Evolutionary conservation across 2,797 vertebrate species (phyloP).

Genomic region (Taeniopygia guttata): DNA sequence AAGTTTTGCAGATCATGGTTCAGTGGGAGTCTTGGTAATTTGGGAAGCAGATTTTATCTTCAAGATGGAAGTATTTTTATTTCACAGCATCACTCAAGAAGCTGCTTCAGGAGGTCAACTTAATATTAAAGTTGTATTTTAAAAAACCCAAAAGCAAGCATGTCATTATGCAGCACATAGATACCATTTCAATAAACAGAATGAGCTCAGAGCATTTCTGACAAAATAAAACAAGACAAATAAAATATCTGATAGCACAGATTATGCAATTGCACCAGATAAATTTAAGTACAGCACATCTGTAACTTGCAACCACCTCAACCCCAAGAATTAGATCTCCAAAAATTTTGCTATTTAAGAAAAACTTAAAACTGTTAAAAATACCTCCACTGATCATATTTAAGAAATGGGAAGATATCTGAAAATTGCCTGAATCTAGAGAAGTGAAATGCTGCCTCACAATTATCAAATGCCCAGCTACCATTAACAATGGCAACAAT

Average conservation of each 20-base stretch:
- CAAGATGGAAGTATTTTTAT: neutral
- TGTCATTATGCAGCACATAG: neutral
- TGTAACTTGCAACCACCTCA: neutral
- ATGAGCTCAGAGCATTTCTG: neutral
- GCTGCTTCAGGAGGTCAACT: neutral
- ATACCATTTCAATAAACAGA: neutral
- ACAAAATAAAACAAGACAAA: neutral
- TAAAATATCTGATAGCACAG: neutral
- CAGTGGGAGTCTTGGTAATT: neutral
- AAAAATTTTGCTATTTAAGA: neutral
- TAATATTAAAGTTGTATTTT: neutral
- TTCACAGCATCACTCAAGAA: neutral
- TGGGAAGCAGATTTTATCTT: neutral
- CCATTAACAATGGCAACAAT: neutral
- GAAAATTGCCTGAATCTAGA: neutral
- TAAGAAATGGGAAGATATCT: neutral
- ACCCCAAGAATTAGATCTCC: accelerated
- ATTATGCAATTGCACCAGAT: neutral
- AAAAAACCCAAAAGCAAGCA: neutral
- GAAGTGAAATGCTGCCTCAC: neutral
- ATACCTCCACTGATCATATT: neutral
- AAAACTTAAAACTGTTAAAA: neutral
- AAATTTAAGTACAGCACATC: neutral
- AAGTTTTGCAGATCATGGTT: neutral
- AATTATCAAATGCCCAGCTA: neutral